These are phyloP conservation scores for Platypus cylindrus DNA, from an alignment of 2,888 invertebrate genomes.

Conservation along the genomic window DNA sequence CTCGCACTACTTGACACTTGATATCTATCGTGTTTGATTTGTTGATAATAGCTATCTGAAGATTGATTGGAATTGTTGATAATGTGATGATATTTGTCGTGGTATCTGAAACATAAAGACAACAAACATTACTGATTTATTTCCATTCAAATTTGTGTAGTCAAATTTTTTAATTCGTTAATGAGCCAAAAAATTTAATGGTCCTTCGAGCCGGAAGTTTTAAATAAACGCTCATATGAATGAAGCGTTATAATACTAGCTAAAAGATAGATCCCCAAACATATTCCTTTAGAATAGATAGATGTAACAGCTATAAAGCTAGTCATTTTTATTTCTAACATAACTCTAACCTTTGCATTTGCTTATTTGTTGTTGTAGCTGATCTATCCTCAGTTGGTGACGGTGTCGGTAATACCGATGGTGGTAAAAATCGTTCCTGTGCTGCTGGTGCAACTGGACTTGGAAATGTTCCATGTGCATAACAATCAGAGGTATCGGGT, in stretches of 20 bases:
- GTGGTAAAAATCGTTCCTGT: constrained; percentile 42
- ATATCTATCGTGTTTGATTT: constrained; percentile 16
- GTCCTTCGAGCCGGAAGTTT: too few species aligned
- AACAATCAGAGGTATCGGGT: constrained; percentile 45
- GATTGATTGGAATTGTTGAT: constrained; percentile 14
- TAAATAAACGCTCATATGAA: too few species aligned
- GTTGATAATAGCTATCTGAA: constrained; percentile 13
- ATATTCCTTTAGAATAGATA: too few species aligned
- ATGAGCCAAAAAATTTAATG: too few species aligned
- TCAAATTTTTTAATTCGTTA: too few species aligned
- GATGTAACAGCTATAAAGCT: too few species aligned
- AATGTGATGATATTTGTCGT: constrained; percentile 15
- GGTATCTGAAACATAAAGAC: constrained; percentile 10
- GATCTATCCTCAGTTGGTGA: constrained; percentile 22
- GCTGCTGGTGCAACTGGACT: constrained; percentile 35
- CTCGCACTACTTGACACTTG: constrained; percentile 10
- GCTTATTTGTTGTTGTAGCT: constrained; percentile 9
- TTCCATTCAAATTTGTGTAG: too few species aligned
- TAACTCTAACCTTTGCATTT: neutral
- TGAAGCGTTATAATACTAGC: too few species aligned
- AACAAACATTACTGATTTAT: too few species aligned
- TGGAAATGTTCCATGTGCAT: constrained; percentile 39
- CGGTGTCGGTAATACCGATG: constrained; percentile 31
- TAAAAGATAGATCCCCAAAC: too few species aligned
- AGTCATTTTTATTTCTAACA: too few species aligned